Conservation (phyloP, 2,797 vertebrate genomes). For the Leptatherina wallacei region DNA sequence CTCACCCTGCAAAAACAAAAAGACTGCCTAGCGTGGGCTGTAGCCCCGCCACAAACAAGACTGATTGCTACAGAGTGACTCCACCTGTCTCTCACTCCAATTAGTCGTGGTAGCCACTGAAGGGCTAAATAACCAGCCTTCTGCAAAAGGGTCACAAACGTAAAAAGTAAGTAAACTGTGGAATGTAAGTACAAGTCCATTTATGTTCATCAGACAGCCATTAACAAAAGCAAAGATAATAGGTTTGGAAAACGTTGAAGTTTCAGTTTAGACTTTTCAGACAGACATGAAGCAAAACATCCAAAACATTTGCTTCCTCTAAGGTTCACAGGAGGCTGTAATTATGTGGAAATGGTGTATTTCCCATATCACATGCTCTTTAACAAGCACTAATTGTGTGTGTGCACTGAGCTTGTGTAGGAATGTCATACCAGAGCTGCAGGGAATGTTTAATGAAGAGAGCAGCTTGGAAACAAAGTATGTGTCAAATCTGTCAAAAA, state of each 20-base stretch:
- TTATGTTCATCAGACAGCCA: not conserved
- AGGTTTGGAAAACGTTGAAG: not conserved
- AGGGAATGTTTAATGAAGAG: conserved; percentile 67
- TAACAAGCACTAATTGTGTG: conserved; percentile 74
- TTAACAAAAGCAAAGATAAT: not conserved
- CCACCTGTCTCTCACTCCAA: conserved; percentile 88
- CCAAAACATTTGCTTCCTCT: conserved; percentile 37
- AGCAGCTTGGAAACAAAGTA: conserved; percentile 58
- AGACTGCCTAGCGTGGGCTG: conserved; percentile 81
- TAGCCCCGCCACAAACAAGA: conserved; percentile 85
- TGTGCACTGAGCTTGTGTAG: conserved; percentile 31
- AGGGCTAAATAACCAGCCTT: conserved; percentile 84
- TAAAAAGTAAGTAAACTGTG: not conserved
- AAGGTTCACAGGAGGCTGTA: conserved; percentile 60
- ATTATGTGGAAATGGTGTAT: conserved; percentile 63
- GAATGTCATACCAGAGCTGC: conserved; percentile 64
- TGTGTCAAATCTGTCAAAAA: conserved; percentile 71
- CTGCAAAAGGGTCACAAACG: conserved; percentile 57
- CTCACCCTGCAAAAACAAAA: conserved; percentile 89
- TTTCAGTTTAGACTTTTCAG: conserved; percentile 10
- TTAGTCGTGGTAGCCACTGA: conserved; percentile 84
- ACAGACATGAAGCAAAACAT: conserved; percentile 21
- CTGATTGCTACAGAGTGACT: conserved; percentile 86
- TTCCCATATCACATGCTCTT: conserved; percentile 72
- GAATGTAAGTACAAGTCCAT: conserved; percentile 9